Evolutionary conservation across 2,888 invertebrate genomes (phyloP), one percentile per base, ranked within the genome.

Genomic region (Watsonalla binaria): DNA sequence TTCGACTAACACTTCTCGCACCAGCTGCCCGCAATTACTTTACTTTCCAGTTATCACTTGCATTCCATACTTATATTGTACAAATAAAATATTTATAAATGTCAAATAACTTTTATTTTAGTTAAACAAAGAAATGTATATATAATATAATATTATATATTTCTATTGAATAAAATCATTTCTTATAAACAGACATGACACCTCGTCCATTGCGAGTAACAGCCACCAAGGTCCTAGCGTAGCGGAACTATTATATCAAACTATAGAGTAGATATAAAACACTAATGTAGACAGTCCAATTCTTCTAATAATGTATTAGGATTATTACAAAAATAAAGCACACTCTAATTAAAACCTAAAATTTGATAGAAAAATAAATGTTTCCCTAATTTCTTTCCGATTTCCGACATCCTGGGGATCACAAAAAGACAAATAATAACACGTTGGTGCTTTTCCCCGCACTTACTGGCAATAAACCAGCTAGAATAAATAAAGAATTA

Each of bases 71-170:
- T 11, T 42, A 11, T 11, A 13, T 35, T n/a, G 48, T 24, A 49
- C 46, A 47, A 60, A 58, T 53, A 64, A 49, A 67, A 76, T 70
- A 59, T 59, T 65, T 66, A 66, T 59, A 73, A 79, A 84, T 86
- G 81, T 85, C 84, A 88, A 71, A 88, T 87, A 88, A 87, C 85
- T 86, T 88, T 88, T 85, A 86, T 87, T 88, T 87, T 85, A 82
- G 85, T 82, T 84, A 87, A 85, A 86, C 86, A 88, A 88, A 86
- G 83, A 84, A 78, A 82, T 86, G 80, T 85, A 83, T 84, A 80
- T 79, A 80, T 80, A 76, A 70, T 75, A 74, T 54, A 51, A 77
- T 77, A 76, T 76, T 75, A 80, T 84, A 81, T 83, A 82, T 82
- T 78, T 81, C 74, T 78, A 81, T 72, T 82, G 83, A 78, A 87